These are phyloP conservation scores for Halcyon badia DNA, from an alignment of 2,797 vertebrate genomes.

Conservation along the genomic window DNA sequence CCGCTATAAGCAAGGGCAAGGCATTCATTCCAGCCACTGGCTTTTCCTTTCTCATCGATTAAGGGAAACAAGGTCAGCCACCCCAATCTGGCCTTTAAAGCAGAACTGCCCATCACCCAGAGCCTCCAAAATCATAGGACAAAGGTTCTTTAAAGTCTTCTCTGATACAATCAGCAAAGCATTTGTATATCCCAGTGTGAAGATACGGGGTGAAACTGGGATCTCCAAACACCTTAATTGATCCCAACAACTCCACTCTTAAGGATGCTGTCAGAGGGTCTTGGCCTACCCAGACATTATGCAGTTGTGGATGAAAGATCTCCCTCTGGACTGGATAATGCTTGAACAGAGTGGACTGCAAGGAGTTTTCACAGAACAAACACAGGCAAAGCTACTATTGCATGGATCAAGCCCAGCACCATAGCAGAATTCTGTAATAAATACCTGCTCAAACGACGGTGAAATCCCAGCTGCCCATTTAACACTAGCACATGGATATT, in stretches of 20 bases:
- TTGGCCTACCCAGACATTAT: background rate
- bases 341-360: background rate
- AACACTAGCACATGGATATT: background rate
- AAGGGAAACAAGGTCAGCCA: slow-evolving; percentile 1
- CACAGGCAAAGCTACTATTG: background rate
- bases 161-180: background rate
- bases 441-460: background rate
- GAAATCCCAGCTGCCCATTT: background rate
- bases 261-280: background rate
- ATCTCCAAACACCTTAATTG: background rate
- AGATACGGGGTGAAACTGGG: background rate
- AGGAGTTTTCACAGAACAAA: background rate
- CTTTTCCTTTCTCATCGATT: background rate
- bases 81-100: slow-evolving; percentile 16
- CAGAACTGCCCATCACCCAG: background rate
- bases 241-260: background rate
- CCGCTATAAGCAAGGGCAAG: background rate
- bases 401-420: accelerated
- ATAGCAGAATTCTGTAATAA: background rate
- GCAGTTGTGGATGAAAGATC: background rate
- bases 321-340: background rate
- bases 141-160: background rate
- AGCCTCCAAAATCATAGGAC: background rate
- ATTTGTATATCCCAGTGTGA: background rate
- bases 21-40: slow-evolving; percentile 1